Base-by-base conservation (phyloP, 2,113 vertebrate genomes). In the Gobius niger region DNA sequence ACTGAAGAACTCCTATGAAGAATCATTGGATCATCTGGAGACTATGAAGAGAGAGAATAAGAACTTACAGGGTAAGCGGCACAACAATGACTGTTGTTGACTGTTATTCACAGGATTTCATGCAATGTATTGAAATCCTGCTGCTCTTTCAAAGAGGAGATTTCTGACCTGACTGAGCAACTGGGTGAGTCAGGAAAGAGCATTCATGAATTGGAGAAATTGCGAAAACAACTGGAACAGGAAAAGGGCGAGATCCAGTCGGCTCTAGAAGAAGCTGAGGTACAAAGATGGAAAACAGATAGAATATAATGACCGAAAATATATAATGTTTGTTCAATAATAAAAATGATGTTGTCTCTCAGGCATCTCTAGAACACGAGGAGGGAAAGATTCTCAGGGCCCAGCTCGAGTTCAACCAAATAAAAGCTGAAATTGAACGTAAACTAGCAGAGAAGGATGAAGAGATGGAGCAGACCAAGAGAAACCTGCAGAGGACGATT, bases 311-410 rank as follows among this genome's bases (percentile, higher is more conserved):
- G 1, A 52, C 0, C 11, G 16, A 12, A 56, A 46, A 56, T 42
- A 19, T 50, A 34, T 14, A 24, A 51, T 18, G 49, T 51, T 42
- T 40, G 4, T 19, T 12, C 11, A 34, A 7, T 34, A 5, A 40
- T 57, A 51, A 34, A 34, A 34, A 34, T 16, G 16, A 51, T 8
- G 24, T 34, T 34, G 24, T 18, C 7, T 40, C 40, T 34, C 7
- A 96, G 94, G 94, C 93, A 44, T 94, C 95, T 0, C 88, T 96
- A 82, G 96, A 98, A 71, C 96, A 98, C 0, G 96, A 98, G 70
- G 96, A 97, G 24, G 95, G 95, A 0, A 97, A 98, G 87, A 96
- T 98, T 79, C 81, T 98, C 11, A 77, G 94, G 70, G 92, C 90
- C 0, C 96, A 98, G 82, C 89, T 98, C 51, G 96, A 98, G 85